Base-by-base conservation (phyloP, 1,140 invertebrate genomes). In the Parapsyche elsis region DNA sequence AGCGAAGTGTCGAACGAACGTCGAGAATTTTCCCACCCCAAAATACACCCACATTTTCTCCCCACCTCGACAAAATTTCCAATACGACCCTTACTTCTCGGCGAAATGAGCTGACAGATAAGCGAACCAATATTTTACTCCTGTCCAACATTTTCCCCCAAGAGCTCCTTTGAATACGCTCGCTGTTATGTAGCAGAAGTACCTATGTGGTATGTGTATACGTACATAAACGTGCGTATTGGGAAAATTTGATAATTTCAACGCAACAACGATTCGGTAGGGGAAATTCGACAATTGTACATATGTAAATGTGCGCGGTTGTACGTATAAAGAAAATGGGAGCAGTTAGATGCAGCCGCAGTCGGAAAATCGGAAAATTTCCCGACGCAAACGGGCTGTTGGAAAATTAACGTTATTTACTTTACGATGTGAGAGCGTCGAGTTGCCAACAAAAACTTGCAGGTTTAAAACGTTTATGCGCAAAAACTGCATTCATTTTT, bases 391-490 rank as follows among this genome's bases (percentile, higher is more conserved):
- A 67, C 10, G 5, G 23, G 46, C 73, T 2, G 0, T 75, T 26
- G 9, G n/a, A 24, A 57, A 75, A 75, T 75, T 75, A 57, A 75
- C 73, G 19, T 57, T 75, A 75, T 75, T 75, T 75, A 75, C 73
- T n/a, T 21, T 75, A 19, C 21, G 44, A 73, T 45, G 38, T 45
- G 61, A 7, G 61, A n/a, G 70, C 5, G 24, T 5, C 70, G 26
- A 71, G 38, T n/a, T 53, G 49, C 49, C 49, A 53, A 53, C 26
- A 45, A 71, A 71, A 71, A 71, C 21, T 71, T 16, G 30, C 30
- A 44, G 30, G 24, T 71, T 71, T 12, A 44, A 19, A 53, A 2
- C 49, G 16, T 12, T 53, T 53, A 38, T 38, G 30, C 30, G 30
- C 30, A 38, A 38, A 38, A 38, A 38, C 2, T 38, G 30, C 30